Evolutionary conservation across 1,140 invertebrate genomes (phyloP).

Genomic region (Tachypleus tridentatus): DNA sequence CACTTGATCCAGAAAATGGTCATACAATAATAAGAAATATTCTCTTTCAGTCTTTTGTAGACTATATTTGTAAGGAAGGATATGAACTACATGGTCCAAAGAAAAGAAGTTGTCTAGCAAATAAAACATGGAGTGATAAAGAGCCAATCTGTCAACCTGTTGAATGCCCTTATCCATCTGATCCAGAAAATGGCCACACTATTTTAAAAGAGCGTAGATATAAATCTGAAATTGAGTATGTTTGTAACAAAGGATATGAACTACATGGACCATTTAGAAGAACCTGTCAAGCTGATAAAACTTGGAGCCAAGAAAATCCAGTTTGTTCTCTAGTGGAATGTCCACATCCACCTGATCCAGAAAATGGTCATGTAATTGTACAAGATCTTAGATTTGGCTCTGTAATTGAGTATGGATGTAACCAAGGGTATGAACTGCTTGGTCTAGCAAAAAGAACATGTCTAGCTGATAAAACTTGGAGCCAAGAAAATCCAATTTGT

Average conservation of each 20-base stretch:
- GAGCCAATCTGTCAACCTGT: conserved; percentile 14
- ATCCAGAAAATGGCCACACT: conserved; percentile 12
- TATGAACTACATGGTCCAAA: conserved; percentile 28
- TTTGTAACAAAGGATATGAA: conserved; percentile 67
- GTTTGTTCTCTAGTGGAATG: conserved; percentile 42
- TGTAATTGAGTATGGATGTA: conserved; percentile 26
- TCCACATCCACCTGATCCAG: conserved; percentile 6
- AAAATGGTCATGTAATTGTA: conserved; percentile 9
- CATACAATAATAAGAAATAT: conserved; percentile 46
- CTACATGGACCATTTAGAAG: conserved; percentile 40
- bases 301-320: conserved; percentile 56
- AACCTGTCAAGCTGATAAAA: conserved; percentile 63
- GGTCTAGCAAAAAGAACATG: conserved; percentile 26
- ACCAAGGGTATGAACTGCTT: conserved; percentile 26
- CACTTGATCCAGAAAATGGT: conserved; percentile 18
- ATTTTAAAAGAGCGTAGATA: conserved; percentile 29
- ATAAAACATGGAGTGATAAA: conserved; percentile 13
- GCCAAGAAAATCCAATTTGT: conserved; percentile 30
- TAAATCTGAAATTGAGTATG: conserved; percentile 65
- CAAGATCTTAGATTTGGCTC: conserved; percentile 10
- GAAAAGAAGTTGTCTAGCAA: conserved; percentile 11
- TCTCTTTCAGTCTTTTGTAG: conserved; percentile 48
- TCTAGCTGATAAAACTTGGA: conserved; percentile 32
- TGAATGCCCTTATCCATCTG: conserved; percentile 6
- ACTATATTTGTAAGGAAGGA: conserved; percentile 68